These are phyloP conservation scores for Phania funesta DNA, from an alignment of 2,888 invertebrate species.

Conservation along the genomic window DNA sequence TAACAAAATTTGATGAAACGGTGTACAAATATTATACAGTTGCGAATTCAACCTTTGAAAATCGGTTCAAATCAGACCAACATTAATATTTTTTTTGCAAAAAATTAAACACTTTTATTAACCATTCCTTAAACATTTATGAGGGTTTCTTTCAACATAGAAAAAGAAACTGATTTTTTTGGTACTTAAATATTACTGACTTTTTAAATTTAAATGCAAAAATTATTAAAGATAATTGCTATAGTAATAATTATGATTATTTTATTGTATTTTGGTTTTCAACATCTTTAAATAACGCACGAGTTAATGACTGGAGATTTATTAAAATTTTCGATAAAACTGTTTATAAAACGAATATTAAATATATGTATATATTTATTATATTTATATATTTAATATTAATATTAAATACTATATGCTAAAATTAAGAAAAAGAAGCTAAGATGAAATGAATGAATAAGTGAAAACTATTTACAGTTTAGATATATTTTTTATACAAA, in stretches of 20 bases:
- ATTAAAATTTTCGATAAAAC: conserved; percentile 42
- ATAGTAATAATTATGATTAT: conserved; percentile 45
- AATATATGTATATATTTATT: conserved; percentile 3
- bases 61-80: no score
- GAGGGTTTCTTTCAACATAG: not conserved
- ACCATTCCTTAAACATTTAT: conserved; percentile 3
- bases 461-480: conserved; percentile 26
- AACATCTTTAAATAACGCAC: conserved; percentile 56
- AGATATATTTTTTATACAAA: not conserved
- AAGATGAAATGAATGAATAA: conserved; percentile 2
- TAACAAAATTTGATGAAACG: no score
- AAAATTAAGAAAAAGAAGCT: conserved; percentile 11
- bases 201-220: conserved; percentile 8
- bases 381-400: not conserved
- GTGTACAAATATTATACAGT: no score
- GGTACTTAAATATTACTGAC: no score
- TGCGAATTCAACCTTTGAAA: not conserved
- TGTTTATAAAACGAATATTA: not conserved
- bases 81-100: no score
- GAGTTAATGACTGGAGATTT: conserved; percentile 70
- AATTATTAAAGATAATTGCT: conserved; percentile 35
- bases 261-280: conserved; percentile 13
- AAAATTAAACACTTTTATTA: not conserved
- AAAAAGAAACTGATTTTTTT: conserved; percentile 1
- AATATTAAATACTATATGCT: not conserved